Conservation (phyloP, 2,888 invertebrate species). For the Xestia ashworthii region DNA sequence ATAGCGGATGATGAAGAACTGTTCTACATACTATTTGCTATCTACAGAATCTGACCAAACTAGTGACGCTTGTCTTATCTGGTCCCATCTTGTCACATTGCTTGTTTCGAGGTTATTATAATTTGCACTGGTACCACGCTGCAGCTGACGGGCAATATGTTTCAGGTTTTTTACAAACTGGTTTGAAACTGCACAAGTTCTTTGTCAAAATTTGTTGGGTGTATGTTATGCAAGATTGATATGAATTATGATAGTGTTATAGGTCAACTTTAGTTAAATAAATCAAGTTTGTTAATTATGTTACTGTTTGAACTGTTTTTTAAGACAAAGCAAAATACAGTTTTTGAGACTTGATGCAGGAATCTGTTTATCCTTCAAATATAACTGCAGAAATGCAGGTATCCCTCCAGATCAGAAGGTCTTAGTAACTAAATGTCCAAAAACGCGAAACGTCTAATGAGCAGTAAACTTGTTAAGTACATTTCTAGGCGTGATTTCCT, state of each 20-base stretch:
- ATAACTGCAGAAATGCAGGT: too few species aligned
- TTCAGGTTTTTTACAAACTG: constrained; percentile 10
- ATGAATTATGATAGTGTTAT: background rate
- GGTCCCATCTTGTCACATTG: constrained; percentile 14
- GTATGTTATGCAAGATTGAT: background rate
- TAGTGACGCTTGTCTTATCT: constrained; percentile 3
- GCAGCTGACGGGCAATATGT: constrained; percentile 1
- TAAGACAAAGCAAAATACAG: background rate
- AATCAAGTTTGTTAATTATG: background rate
- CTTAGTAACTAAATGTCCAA: too few species aligned
- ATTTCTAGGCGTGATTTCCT: background rate
- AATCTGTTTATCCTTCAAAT: too few species aligned
- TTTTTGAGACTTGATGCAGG: too few species aligned
- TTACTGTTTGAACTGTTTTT: background rate
- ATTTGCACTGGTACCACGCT: background rate
- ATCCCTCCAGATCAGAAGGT: too few species aligned
- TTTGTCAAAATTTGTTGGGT: background rate
- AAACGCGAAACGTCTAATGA: too few species aligned
- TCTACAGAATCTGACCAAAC: background rate
- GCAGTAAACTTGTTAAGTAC: too few species aligned
- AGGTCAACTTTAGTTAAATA: background rate
- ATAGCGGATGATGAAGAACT: background rate
- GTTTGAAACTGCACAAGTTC: constrained; percentile 5
- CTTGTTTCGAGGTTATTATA: constrained; percentile 10
- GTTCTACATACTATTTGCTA: background rate